Evolutionary conservation across 2,113 vertebrate genomes (phyloP).

Genomic region (Gila orcuttii): DNA sequence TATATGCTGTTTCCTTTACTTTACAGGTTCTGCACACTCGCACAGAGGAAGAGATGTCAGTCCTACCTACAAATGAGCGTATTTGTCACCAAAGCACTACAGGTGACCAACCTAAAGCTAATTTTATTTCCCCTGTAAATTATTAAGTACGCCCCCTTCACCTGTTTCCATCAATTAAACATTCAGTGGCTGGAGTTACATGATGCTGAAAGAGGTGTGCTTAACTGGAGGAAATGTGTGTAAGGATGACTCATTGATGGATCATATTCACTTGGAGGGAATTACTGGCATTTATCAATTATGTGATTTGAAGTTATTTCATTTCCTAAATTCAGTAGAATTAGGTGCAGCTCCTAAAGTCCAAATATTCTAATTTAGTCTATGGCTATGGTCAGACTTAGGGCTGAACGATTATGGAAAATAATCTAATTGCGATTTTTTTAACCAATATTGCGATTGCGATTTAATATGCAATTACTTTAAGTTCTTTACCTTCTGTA

Average conservation of each 20-base stretch:
- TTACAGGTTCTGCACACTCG: background rate
- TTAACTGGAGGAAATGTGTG: background rate
- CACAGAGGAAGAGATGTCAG: background rate
- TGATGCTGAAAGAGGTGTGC: background rate
- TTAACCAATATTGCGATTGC: too few relatives aligned
- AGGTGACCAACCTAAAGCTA: slow-evolving; percentile 5
- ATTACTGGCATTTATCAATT: background rate
- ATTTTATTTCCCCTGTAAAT: slow-evolving; percentile 48
- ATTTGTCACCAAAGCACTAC: slow-evolving; percentile 21
- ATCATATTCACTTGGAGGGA: background rate
- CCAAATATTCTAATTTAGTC: background rate
- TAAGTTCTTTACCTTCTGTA: too few relatives aligned
- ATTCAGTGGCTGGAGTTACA: slow-evolving; percentile 30
- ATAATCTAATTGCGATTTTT: too few relatives aligned
- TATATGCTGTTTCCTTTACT: background rate
- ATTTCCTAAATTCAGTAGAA: background rate
- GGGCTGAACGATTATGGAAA: too few relatives aligned
- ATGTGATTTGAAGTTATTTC: background rate
- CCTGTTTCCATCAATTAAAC: slow-evolving; percentile 48
- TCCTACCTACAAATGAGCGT: slow-evolving; percentile 33
- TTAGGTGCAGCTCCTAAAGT: background rate
- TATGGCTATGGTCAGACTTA: background rate
- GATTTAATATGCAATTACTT: too few relatives aligned
- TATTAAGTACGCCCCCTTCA: slow-evolving; percentile 44
- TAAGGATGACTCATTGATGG: background rate